These are phyloP conservation scores for Catostomus latipinnis DNA, from an alignment of 2,797 vertebrate genomes.

Conservation along the genomic window DNA sequence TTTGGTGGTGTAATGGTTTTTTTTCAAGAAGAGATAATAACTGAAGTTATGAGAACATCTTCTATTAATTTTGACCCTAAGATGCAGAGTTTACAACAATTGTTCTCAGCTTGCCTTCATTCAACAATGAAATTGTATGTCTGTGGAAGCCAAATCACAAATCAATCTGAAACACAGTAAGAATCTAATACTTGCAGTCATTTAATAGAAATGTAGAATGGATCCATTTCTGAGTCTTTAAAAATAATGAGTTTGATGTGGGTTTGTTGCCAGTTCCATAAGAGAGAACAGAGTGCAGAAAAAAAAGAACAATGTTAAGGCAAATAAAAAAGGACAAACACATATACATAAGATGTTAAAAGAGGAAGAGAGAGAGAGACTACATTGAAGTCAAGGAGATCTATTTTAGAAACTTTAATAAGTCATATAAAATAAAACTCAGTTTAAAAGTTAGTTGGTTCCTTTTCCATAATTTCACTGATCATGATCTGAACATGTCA, in stretches of 20 bases:
- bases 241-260: constrained; percentile 13
- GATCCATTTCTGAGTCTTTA: background rate
- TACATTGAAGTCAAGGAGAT: background rate
- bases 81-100: background rate
- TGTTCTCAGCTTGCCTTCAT: background rate
- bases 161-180: background rate
- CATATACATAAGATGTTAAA: constrained; percentile 67
- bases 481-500: background rate
- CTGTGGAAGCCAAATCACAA: constrained; percentile 5
- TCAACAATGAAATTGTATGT: background rate
- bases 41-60: background rate
- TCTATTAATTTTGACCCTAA: background rate
- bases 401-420: background rate
- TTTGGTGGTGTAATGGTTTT: constrained; percentile 28
- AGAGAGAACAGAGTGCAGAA: background rate
- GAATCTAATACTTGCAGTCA: background rate
- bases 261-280: background rate
- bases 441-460: background rate
- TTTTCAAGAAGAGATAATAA: constrained; percentile 40
- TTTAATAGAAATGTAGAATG: background rate
- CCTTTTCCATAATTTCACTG: background rate
- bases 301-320: background rate
- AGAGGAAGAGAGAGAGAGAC: constrained; percentile 44
- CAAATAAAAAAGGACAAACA: constrained; percentile 44
- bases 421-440: background rate